A percentile compares a stretch with the other conserved stretches of the same genome.
phyloP scores from a whole-genome alignment of 2,888 invertebrate species.

The Caenorhabditis macrosperma region DNA sequence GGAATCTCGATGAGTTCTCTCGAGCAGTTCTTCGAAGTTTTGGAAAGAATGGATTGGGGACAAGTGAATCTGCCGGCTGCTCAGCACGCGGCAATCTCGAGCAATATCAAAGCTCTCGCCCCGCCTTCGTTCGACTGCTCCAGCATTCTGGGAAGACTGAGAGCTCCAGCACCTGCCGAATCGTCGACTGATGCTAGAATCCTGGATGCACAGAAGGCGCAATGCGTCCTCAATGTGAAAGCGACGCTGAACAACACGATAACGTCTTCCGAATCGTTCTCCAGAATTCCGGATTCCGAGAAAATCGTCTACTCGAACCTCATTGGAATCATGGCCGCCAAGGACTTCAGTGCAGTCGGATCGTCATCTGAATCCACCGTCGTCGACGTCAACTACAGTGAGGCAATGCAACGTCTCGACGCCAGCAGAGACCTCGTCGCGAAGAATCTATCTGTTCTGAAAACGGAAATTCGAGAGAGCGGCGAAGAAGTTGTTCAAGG shows the following conservation, averaged over 20 bases:
- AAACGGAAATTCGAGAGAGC: constrained; percentile 37
- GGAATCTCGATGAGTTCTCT: constrained; percentile 10
- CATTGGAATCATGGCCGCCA: constrained; percentile 27
- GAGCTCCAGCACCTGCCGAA: constrained; percentile 28
- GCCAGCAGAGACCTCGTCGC: constrained; percentile 20
- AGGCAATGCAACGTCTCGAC: constrained; percentile 26
- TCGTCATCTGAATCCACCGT: constrained; percentile 17
- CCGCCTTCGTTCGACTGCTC: constrained; percentile 23
- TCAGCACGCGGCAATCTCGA: constrained; percentile 27
- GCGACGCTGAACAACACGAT: constrained; percentile 23
- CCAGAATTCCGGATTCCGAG: constrained; percentile 24
- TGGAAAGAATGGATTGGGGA: constrained; percentile 50
- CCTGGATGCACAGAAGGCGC: constrained; percentile 10
- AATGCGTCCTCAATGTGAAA: constrained; percentile 27
- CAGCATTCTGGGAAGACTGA: constrained; percentile 40
- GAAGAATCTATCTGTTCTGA: constrained; percentile 14
- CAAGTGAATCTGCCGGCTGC: constrained; percentile 13
- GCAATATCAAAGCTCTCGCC: constrained; percentile 31
- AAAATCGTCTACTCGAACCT: constrained; percentile 33
- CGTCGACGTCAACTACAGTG: constrained; percentile 23
- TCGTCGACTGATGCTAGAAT: constrained; percentile 18
- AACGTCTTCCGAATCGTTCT: background rate
- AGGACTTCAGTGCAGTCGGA: constrained; percentile 33
- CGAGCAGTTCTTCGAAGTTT: constrained; percentile 32
- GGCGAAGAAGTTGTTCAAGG: constrained; percentile 58